Evolutionary conservation across 2,113 vertebrate species (phyloP).

Genomic region (Cervus canadensis): DNA sequence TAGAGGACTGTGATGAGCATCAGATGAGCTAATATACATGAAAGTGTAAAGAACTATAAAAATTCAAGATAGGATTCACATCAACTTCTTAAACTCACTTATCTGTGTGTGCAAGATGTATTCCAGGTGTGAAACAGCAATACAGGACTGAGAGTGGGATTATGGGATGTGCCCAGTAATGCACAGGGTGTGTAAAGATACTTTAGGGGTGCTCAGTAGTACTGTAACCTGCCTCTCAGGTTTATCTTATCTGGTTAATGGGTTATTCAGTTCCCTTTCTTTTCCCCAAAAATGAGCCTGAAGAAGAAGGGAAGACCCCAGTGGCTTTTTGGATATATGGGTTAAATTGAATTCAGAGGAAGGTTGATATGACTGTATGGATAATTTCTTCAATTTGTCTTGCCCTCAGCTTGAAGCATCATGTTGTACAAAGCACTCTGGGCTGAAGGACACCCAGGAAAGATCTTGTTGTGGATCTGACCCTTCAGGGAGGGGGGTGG

Average conservation of each 20-base stretch:
- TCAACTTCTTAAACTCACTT: background rate
- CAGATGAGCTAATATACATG: background rate
- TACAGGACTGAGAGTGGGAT: background rate
- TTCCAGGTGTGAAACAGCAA: background rate
- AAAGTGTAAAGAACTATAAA: background rate
- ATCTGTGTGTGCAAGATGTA: background rate
- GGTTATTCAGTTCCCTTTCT: background rate
- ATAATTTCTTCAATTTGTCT: background rate
- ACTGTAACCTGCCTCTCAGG: background rate
- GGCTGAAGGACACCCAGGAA: background rate
- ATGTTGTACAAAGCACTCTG: background rate
- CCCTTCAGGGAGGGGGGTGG: background rate
- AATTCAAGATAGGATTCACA: background rate
- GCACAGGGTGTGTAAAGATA: background rate
- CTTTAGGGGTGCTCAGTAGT: background rate
- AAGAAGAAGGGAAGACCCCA: background rate
- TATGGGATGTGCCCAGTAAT: background rate
- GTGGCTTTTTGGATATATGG: background rate
- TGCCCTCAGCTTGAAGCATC: background rate
- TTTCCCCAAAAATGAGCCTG: background rate
- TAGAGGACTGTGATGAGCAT: background rate
- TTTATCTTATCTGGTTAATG: background rate
- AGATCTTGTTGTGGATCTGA: background rate
- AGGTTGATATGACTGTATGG: background rate
- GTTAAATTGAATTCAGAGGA: background rate